phyloP scores from a whole-genome alignment of 2,888 invertebrate species.

The Rhogogaster chlorosoma region DNA sequence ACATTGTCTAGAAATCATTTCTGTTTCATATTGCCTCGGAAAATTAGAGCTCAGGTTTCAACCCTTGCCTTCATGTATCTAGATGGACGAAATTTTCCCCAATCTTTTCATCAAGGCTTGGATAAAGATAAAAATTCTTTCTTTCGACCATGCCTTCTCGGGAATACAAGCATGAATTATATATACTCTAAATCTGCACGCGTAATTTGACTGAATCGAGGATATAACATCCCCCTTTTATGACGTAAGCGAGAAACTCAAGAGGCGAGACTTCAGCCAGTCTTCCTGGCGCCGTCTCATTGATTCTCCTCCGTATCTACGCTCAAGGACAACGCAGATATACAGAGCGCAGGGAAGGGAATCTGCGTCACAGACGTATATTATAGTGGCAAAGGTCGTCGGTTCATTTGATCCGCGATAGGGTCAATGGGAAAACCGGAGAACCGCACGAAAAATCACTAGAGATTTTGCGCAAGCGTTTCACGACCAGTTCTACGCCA shows the following conservation, averaged over 20 bases:
- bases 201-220: constrained; percentile 22
- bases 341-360: not conserved
- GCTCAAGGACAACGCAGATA: constrained; percentile 33
- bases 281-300: constrained; percentile 62
- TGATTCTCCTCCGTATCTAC: constrained; percentile 57
- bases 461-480: not conserved
- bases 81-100: not conserved
- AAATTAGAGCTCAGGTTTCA: not conserved
- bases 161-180: not conserved
- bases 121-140: not conserved
- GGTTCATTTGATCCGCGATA: constrained; percentile 25
- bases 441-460: not conserved
- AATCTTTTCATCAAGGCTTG: not conserved
- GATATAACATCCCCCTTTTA: constrained; percentile 9
- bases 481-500: not conserved
- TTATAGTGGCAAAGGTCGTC: constrained; percentile 8
- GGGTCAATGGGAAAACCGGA: constrained; percentile 21
- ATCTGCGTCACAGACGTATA: constrained; percentile 39
- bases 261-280: constrained; percentile 53
- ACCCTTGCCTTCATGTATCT: not conserved
- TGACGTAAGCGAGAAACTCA: constrained; percentile 33
- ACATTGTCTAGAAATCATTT: not conserved
- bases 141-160: not conserved
- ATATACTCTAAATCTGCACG: constrained; percentile 3
- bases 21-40: not conserved